Evolutionary conservation across 1,140 invertebrate species (phyloP).

Genomic region (Lycorma delicatula): DNA sequence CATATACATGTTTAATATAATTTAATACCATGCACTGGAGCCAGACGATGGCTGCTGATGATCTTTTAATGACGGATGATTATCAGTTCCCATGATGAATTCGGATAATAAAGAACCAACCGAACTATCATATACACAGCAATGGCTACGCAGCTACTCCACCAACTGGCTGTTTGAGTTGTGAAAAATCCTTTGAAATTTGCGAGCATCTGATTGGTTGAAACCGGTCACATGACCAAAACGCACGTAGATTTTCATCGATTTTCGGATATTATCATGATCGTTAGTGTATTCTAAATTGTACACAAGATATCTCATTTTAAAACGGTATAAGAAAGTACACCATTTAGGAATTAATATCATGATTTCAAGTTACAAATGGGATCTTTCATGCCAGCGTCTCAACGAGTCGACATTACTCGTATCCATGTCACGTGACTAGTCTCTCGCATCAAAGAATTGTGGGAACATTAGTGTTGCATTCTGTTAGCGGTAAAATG

Average conservation of each 20-base stretch:
- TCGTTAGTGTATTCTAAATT: too few species aligned
- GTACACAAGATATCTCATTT: too few species aligned
- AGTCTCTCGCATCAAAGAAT: neutral
- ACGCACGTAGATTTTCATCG: constrained; percentile 19
- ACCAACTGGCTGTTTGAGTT: constrained; percentile 30
- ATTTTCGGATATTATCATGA: constrained; percentile 15
- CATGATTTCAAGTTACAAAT: too few species aligned
- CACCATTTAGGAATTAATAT: too few species aligned
- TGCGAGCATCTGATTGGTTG: constrained; percentile 29
- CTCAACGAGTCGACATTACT: constrained; percentile 3
- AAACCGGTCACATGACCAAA: constrained; percentile 30
- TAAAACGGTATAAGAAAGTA: too few species aligned
- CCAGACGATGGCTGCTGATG: constrained; percentile 29
- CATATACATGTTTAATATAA: constrained; percentile 23
- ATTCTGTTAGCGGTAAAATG: too few species aligned
- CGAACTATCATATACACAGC: constrained; percentile 40
- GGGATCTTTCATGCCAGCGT: constrained; percentile 1
- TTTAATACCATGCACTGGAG: constrained; percentile 33
- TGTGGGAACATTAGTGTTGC: too few species aligned
- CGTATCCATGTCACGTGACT: constrained; percentile 4
- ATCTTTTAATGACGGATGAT: constrained; percentile 29
- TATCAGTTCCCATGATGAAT: constrained; percentile 38
- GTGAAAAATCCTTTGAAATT: constrained; percentile 34
- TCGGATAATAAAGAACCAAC: constrained; percentile 35
- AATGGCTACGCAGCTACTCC: constrained; percentile 42